Evolutionary conservation across 2,797 vertebrate genomes (phyloP).

Genomic region (Staurois parvus): DNA sequence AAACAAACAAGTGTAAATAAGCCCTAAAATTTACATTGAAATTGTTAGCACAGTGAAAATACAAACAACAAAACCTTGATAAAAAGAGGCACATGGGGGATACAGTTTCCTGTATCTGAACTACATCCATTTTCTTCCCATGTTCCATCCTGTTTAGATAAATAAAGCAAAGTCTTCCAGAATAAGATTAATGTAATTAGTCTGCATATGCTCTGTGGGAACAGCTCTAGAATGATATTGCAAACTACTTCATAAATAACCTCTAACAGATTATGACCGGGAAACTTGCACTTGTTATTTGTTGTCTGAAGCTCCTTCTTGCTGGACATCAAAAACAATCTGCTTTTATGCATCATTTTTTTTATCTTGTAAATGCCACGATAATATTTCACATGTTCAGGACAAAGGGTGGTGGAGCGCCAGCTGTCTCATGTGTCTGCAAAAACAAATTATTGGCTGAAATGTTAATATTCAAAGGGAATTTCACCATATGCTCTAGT

Average conservation of each 20-base stretch:
- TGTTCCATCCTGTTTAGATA: too few relatives aligned
- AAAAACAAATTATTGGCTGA: slow-evolving; percentile 55
- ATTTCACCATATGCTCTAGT: slow-evolving; percentile 54
- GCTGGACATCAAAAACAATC: slow-evolving; percentile 48
- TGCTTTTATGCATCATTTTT: slow-evolving; percentile 31
- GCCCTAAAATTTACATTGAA: background rate
- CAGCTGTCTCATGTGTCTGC: slow-evolving; percentile 51
- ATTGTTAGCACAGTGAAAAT: background rate
- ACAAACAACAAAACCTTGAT: background rate
- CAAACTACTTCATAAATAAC: slow-evolving; percentile 45
- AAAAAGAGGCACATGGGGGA: background rate
- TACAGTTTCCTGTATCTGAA: background rate
- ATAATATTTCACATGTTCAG: slow-evolving; percentile 56
- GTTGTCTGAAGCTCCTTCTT: slow-evolving; percentile 12
- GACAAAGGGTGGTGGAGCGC: slow-evolving; percentile 49
- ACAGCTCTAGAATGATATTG: slow-evolving; percentile 22
- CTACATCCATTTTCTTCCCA: background rate
- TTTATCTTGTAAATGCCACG: slow-evolving; percentile 56
- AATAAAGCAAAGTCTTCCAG: slow-evolving; percentile 2
- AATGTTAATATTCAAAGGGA: slow-evolving; percentile 53
- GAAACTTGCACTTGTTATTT: slow-evolving; percentile 27
- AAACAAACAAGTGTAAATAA: too few relatives aligned
- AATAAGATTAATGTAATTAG: background rate
- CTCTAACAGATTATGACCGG: slow-evolving; percentile 21
- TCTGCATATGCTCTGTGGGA: slow-evolving; percentile 12